Percentiles rank a stretch among this genome's conserved stretches.
Evolutionary conservation across 2,113 vertebrate genomes (phyloP).

Genomic region (Heterotis niloticus): DNA sequence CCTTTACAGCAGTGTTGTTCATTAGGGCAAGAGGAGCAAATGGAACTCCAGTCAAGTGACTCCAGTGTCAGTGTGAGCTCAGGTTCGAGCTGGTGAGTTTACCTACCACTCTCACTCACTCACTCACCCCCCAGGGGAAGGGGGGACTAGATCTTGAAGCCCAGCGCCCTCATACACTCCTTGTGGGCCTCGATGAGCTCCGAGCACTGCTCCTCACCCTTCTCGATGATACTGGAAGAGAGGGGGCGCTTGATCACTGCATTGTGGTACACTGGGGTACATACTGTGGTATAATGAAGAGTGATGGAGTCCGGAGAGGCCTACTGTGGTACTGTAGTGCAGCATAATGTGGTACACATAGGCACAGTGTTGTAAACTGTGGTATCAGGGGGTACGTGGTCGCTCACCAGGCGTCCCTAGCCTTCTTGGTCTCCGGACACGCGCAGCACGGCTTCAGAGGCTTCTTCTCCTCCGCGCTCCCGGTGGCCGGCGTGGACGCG

Average conservation of each 20-base stretch:
- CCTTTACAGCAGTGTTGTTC: too few species aligned
- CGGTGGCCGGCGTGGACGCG: constrained; percentile 43
- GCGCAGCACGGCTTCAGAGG: constrained; percentile 90
- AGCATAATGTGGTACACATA: too few species aligned
- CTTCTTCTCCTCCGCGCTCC: constrained; percentile 68
- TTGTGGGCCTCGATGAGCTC: constrained; percentile 93
- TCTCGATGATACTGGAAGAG: constrained; percentile 86
- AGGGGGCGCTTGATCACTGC: constrained; percentile 18
- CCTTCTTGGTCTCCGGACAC: constrained; percentile 93
- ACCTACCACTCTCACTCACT: background rate
- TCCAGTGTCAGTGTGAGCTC: background rate
- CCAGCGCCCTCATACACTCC: constrained; percentile 92
- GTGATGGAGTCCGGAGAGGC: too few species aligned
- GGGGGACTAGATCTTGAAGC: constrained; percentile 82
- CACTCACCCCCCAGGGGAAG: constrained; percentile 50
- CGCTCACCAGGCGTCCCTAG: constrained; percentile 82
- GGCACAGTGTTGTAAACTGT: background rate
- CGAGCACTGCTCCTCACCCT: constrained; percentile 86
- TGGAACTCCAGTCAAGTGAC: background rate
- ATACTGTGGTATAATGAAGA: too few species aligned
- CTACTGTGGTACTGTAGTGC: too few species aligned
- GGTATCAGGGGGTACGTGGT: background rate
- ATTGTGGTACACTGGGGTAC: too few species aligned
- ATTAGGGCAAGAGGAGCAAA: too few species aligned
- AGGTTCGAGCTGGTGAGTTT: background rate